Evolutionary conservation across 37 sponge, comb jelly and placozoan species (phyloP).

Genomic region (Bolinopsis microptera): DNA sequence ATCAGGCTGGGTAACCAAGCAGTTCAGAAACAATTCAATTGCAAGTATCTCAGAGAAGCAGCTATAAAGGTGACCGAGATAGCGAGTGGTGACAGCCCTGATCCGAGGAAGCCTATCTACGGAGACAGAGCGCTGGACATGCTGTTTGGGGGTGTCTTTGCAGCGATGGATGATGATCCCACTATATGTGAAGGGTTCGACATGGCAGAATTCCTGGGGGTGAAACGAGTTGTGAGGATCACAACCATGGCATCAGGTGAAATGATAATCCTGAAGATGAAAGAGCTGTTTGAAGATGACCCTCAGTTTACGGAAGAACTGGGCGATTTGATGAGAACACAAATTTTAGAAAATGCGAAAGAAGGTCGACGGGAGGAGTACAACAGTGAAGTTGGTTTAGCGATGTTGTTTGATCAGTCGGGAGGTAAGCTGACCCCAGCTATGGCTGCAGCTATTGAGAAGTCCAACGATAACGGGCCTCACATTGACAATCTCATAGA

Average conservation of each 20-base stretch:
- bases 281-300: slow-evolving; percentile 73
- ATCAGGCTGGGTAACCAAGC: slow-evolving; percentile 68
- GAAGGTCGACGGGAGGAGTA: slow-evolving; percentile 82
- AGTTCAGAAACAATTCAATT: slow-evolving; percentile 68
- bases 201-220: slow-evolving; percentile 81
- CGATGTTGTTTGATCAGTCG: slow-evolving; percentile 77
- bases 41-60: slow-evolving; percentile 65
- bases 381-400: slow-evolving; percentile 76
- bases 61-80: slow-evolving; percentile 65
- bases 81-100: slow-evolving; percentile 64
- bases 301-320: slow-evolving; percentile 73
- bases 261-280: slow-evolving; percentile 74
- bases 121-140: slow-evolving; percentile 68
- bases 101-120: slow-evolving; percentile 63
- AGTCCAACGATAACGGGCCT: slow-evolving; percentile 1
- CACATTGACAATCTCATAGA: slow-evolving; percentile 72
- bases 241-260: slow-evolving; percentile 76
- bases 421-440: slow-evolving; percentile 74
- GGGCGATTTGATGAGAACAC: slow-evolving; percentile 72
- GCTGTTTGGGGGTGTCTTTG: slow-evolving; percentile 57
- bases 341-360: slow-evolving; percentile 74
- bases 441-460: slow-evolving; percentile 72
- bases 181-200: slow-evolving; percentile 69
- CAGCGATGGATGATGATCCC: slow-evolving; percentile 60
- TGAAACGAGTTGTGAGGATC: slow-evolving; percentile 71